Evolutionary conservation across 30 jellyfish, hydroid and myxozoan genomes (phyloP), one percentile per base, ranked within the genome.

Genomic region (Catostylus mosaicus): DNA sequence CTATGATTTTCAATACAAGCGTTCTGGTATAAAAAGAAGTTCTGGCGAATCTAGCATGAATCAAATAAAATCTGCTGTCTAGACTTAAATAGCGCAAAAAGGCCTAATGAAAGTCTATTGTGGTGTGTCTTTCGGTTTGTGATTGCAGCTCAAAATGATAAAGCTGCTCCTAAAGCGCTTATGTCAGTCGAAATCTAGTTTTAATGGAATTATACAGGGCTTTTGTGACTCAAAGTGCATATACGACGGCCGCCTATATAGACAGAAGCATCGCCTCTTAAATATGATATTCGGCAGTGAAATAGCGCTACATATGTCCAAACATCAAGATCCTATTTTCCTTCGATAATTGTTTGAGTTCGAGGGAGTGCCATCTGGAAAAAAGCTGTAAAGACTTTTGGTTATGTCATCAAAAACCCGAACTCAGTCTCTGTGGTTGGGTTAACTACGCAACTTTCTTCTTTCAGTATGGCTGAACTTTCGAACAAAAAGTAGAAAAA

Each of bases 131-230:
- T 82, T 82, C 90, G 86, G 76, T 60, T 67, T 68, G 59, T 77
- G 88, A 60, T 56, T 77, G 88, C 78, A 52, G 88, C 88, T 77
- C 86, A 69, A 52, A 35, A 47, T 64, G 80, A 69, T 72, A 69
- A 63, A 68, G 82, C 92, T 36, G 56, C 38, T 57, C 92, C 62
- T 82, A 82, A 82, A 74, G 92, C 92, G 92, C 92, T 82, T 82
- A 82, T 70, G 80, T 67, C 78, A 52, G 78, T 74, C 47, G 65
- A 82, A 82, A 82, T 82, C 86, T 82, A 82, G 82, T 69, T 82
- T 82, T 82, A 82, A 82, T 82, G 92, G 92, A 67, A 82, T 82
- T 82, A 82, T 36, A 54, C 32, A 11, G 23, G 85, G 69, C 56
- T 71, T 67, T 82, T 82, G 92, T 82, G 74, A 27, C 2, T 27